phyloP scores from a whole-genome alignment of 1,140 invertebrate species.

The Dreissena polymorpha region DNA sequence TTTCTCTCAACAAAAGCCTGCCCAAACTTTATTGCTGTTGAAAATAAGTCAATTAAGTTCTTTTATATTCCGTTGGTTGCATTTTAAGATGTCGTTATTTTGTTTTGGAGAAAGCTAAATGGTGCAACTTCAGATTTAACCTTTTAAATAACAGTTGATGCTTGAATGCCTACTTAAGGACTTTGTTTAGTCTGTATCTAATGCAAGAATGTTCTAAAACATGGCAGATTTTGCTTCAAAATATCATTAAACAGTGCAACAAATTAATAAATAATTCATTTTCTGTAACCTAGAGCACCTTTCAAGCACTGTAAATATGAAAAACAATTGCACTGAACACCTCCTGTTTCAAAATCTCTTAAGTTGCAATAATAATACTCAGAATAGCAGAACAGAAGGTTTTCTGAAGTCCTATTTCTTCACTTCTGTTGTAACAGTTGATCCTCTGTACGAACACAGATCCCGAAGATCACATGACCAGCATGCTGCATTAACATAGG shows the following conservation, averaged over 20 bases:
- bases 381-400: slow-evolving; percentile 23
- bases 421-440: slow-evolving; percentile 39
- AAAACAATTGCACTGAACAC: slow-evolving; percentile 62
- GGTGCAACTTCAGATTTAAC: neutral
- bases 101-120: too few relatives aligned
- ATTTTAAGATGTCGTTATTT: too few relatives aligned
- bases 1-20: slow-evolving; percentile 14
- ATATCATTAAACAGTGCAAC: slow-evolving; percentile 56
- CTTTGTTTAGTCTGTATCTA: neutral
- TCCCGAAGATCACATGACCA: slow-evolving; percentile 48
- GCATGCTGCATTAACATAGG: slow-evolving; percentile 30
- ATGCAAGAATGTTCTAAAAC: neutral
- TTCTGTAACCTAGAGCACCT: slow-evolving; percentile 61
- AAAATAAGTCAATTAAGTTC: neutral
- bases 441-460: slow-evolving; percentile 41
- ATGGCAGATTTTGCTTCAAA: slow-evolving; percentile 49
- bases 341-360: slow-evolving; percentile 37
- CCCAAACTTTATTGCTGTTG: neutral
- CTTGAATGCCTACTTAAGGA: neutral
- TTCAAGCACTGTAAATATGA: slow-evolving; percentile 62
- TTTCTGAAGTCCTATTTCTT: slow-evolving; percentile 50
- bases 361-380: slow-evolving; percentile 42
- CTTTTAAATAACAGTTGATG: slow-evolving; percentile 1
- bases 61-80: too few relatives aligned
- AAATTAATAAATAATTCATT: slow-evolving; percentile 50